Evolutionary conservation across 1,140 invertebrate species (phyloP), one percentile per base, ranked within the genome.

Genomic region (Drosophila ironensis): DNA sequence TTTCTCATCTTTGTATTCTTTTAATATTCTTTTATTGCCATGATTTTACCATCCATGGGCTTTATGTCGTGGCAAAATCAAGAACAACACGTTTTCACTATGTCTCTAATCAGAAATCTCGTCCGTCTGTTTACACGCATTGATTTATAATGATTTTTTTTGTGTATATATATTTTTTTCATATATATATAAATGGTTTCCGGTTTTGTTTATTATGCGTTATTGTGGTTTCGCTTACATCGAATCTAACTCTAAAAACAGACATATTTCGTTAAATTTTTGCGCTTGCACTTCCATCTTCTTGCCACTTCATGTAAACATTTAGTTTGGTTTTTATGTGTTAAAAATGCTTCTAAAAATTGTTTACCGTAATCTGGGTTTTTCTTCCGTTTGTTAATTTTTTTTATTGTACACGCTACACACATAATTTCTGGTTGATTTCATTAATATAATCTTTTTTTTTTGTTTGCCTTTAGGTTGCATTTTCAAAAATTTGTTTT

Each of bases 281-380:
- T 33, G 27, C 42, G 38, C 69, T 37, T 54, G 16, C 35, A 45
- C 60, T 42, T 25, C 11, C 48, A 45, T 53, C 33, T 46, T 57
- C 33, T 50, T 64, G 28, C 30, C 30, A 35, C 33, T n/a, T n/a
- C n/a, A 64, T 76, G 46, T 60, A 77, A 73, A 80, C 51, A 60
- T 67, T 66, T 67, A 72, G 66, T 68, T 74, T 35, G 30, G 14
- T 52, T 68, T 54, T 73, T 61, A 60, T 47, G 59, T 82, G 77
- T 84, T 84, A 82, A 84, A 84, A 84, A 84, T 84, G 78, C 78
- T 84, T 84, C 78, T 84, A 84, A 84, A 84, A 84, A 84, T 84
- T 80, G 66, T 81, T 80, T 71, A 80, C 70, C 66, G 74, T 74
- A 76, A 61, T 50, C 50, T 68, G 42, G 47, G 60, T 56, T 54